Percentiles rank a stretch among this genome's conserved stretches.
Conservation (phyloP, 2,797 vertebrate genomes). For the Xiphorhynchus erythropygius region DNA sequence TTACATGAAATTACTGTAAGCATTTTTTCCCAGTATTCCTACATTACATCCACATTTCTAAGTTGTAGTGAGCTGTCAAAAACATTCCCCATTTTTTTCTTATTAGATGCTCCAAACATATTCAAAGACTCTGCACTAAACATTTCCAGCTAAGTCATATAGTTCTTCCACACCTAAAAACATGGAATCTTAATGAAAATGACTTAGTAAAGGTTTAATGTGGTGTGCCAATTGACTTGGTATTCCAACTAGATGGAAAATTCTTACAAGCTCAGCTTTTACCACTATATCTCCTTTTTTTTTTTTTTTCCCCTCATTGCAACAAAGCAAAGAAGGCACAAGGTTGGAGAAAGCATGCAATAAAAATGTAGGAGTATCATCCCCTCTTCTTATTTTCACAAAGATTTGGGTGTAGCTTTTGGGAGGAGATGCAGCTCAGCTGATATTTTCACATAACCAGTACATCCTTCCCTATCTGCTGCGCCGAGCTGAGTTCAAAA, state of each 20-base stretch:
- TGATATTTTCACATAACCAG: slow-evolving; percentile 27
- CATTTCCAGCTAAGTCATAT: not conserved
- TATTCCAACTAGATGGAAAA: not conserved
- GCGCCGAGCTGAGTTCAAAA: not conserved
- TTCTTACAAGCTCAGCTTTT: not conserved
- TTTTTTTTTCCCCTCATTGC: not conserved
- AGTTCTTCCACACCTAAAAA: not conserved
- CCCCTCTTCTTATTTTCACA: not conserved
- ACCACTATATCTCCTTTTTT: not conserved
- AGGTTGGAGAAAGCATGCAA: not conserved
- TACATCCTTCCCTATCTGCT: slow-evolving; percentile 20
- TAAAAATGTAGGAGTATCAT: not conserved
- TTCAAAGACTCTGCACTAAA: not conserved
- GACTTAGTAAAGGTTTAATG: not conserved
- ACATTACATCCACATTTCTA: not conserved
- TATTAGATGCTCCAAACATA: not conserved
- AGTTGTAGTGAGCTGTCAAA: not conserved
- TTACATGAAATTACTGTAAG: not conserved
- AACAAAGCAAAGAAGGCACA: not conserved
- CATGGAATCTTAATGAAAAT: not conserved
- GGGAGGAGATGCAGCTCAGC: not conserved
- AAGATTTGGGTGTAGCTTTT: not conserved
- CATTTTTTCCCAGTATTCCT: not conserved
- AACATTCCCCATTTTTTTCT: not conserved
- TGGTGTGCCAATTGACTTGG: not conserved